phyloP scores from a whole-genome alignment of 2,113 vertebrate species.

The Seriola aureovittata region DNA sequence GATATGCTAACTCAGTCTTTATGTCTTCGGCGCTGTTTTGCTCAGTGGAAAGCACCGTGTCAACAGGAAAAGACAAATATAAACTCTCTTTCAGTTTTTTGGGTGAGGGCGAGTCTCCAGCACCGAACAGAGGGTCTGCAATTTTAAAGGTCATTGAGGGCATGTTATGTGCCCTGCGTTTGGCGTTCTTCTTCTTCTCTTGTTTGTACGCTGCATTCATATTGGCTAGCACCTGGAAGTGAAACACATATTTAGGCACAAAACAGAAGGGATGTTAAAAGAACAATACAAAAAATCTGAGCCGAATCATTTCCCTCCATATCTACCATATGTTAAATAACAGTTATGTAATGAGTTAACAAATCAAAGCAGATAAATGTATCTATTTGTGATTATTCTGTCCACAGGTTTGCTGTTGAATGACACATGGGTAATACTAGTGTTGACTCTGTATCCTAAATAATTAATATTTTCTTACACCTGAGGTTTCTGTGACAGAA shows the following conservation, averaged over 20 bases:
- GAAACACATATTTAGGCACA: background rate
- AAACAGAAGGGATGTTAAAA: background rate
- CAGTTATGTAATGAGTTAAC: background rate
- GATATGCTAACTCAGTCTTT: constrained; percentile 78
- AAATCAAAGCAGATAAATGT: background rate
- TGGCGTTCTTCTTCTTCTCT: constrained; percentile 85
- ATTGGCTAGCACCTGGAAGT: constrained; percentile 88
- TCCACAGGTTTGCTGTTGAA: background rate
- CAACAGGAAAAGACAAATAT: constrained; percentile 88
- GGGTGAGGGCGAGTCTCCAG: constrained; percentile 58
- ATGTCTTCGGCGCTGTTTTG: constrained; percentile 69
- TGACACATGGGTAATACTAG: background rate
- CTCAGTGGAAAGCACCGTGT: constrained; percentile 84
- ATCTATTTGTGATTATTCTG: background rate
- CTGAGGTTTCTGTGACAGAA: background rate
- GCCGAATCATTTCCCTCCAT: background rate
- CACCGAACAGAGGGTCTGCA: constrained; percentile 76
- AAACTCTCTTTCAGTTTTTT: constrained; percentile 88
- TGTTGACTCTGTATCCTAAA: background rate
- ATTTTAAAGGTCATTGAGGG: constrained; percentile 83
- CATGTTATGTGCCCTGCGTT: constrained; percentile 78
- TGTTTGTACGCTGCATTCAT: constrained; percentile 87
- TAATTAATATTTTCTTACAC: background rate
- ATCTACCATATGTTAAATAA: background rate
- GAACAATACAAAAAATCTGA: background rate